Evolutionary conservation across 2,113 vertebrate genomes (phyloP).

Genomic region (Callopanchax toddi): DNA sequence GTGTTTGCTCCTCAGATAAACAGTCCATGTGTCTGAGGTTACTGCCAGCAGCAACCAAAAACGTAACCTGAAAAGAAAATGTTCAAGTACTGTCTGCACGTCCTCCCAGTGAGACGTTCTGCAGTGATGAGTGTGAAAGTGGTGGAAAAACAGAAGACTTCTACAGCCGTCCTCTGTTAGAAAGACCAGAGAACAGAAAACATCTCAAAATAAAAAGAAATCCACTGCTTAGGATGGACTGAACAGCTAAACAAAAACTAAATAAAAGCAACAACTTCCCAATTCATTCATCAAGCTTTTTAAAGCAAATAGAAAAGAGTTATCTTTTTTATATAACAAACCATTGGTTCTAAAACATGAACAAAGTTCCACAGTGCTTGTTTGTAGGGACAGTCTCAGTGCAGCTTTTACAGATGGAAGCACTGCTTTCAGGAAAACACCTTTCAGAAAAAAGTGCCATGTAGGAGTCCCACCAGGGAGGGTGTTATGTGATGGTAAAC

Average conservation of each 20-base stretch:
- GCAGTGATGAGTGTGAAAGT: no score
- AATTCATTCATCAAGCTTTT: slow-evolving; percentile 52
- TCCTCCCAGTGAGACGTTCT: no score
- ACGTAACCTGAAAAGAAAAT: slow-evolving; percentile 2
- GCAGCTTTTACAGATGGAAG: slow-evolving; percentile 74
- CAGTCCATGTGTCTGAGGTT: slow-evolving; percentile 51
- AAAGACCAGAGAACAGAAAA: slow-evolving; percentile 23
- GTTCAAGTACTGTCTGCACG: no score
- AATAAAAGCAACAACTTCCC: slow-evolving; percentile 34
- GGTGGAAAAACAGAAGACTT: slow-evolving; percentile 40
- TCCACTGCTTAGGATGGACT: slow-evolving; percentile 39
- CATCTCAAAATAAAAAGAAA: slow-evolving; percentile 1
- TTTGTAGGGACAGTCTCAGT: slow-evolving; percentile 69
- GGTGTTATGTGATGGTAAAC: slow-evolving; percentile 75
- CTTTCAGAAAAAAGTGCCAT: slow-evolving; percentile 73
- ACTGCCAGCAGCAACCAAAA: slow-evolving; percentile 80
- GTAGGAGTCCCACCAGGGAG: slow-evolving; percentile 60
- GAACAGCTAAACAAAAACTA: slow-evolving; percentile 33
- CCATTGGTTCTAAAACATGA: slow-evolving; percentile 60
- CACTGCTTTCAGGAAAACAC: slow-evolving; percentile 70
- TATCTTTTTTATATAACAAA: slow-evolving; percentile 55
- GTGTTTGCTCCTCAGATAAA: slow-evolving; percentile 42
- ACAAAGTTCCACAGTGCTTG: slow-evolving; percentile 75
- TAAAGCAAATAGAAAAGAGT: slow-evolving; percentile 77
- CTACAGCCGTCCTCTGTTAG: slow-evolving; percentile 5